Evolutionary conservation across 1,140 invertebrate genomes (phyloP).

Genomic region (Gryon sp.): DNA sequence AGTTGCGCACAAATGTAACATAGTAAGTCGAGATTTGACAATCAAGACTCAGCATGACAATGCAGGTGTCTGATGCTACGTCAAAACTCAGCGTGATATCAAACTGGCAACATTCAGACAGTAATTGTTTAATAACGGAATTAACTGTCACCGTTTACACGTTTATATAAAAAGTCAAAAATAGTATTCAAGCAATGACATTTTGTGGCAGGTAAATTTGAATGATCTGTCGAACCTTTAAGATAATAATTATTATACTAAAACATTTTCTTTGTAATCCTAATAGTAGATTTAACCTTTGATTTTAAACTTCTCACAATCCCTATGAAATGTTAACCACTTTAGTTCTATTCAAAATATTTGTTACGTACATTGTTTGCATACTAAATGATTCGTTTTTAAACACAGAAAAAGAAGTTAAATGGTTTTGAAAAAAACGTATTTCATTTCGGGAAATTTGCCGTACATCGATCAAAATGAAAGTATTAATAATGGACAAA

Average conservation of each 20-base stretch:
- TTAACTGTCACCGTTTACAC: constrained; percentile 73
- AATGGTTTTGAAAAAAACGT: constrained; percentile 21
- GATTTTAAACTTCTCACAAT: no score
- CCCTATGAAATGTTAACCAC: constrained; percentile 29
- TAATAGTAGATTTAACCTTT: constrained; percentile 26
- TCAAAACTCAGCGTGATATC: constrained; percentile 79
- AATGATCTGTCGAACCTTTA: constrained; percentile 35
- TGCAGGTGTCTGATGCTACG: constrained; percentile 79
- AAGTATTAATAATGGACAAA: constrained; percentile 54
- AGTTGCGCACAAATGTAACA: constrained; percentile 60
- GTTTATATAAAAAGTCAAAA: constrained; percentile 52
- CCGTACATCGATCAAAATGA: constrained; percentile 55
- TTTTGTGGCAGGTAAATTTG: constrained; percentile 42
- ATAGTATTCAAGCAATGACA: constrained; percentile 18
- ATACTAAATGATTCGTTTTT: constrained; percentile 8
- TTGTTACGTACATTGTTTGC: constrained; percentile 30
- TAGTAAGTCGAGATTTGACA: constrained; percentile 64
- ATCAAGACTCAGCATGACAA: constrained; percentile 76
- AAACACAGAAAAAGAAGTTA: constrained; percentile 40
- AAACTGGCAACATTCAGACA: constrained; percentile 68
- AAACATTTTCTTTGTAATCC: constrained; percentile 56
- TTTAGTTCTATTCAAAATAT: constrained; percentile 32
- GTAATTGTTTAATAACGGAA: constrained; percentile 77
- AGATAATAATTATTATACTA: constrained; percentile 59
- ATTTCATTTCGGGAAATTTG: constrained; percentile 29